These are phyloP conservation scores for Sesamia inferens DNA, from an alignment of 2,888 invertebrate species.

Conservation along the genomic window DNA sequence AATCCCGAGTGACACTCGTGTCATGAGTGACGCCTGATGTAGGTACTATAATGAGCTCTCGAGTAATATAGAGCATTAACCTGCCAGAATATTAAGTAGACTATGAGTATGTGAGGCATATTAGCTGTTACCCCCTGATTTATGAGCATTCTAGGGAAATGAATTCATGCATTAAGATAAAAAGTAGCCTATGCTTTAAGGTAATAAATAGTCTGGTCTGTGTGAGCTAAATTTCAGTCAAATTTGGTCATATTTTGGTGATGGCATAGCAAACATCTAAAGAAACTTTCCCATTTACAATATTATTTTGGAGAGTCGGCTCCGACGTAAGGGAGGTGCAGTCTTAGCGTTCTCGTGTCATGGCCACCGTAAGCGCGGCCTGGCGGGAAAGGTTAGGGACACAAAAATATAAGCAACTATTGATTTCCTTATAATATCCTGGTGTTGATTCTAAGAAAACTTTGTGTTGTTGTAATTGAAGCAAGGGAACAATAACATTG, in stretches of 20 bases:
- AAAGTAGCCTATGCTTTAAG: neutral
- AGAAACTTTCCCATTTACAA: too few species aligned
- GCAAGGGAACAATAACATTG: too few species aligned
- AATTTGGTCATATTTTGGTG: neutral
- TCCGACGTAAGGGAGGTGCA: neutral
- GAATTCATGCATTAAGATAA: neutral
- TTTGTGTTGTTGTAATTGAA: neutral
- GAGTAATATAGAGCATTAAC: conserved; percentile 24
- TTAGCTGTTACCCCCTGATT: neutral
- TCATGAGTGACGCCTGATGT: conserved; percentile 38
- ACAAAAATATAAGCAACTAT: neutral
- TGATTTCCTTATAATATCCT: neutral
- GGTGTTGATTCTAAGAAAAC: neutral
- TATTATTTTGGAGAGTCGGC: neutral
- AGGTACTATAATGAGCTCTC: conserved; percentile 38
- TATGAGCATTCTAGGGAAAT: neutral
- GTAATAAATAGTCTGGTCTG: neutral
- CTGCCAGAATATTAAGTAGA: conserved; percentile 36
- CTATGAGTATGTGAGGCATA: neutral
- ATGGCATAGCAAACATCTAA: neutral
- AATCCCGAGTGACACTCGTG: conserved; percentile 22
- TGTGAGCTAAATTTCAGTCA: too few species aligned
- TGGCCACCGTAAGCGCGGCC: too few species aligned
- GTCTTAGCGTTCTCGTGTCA: too few species aligned
- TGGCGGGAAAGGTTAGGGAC: too few species aligned